A percentile compares a stretch with the other conserved stretches of the same genome.
Conservation (phyloP, 2,888 invertebrate genomes). For the Hirtodrosophila duncani region DNA sequence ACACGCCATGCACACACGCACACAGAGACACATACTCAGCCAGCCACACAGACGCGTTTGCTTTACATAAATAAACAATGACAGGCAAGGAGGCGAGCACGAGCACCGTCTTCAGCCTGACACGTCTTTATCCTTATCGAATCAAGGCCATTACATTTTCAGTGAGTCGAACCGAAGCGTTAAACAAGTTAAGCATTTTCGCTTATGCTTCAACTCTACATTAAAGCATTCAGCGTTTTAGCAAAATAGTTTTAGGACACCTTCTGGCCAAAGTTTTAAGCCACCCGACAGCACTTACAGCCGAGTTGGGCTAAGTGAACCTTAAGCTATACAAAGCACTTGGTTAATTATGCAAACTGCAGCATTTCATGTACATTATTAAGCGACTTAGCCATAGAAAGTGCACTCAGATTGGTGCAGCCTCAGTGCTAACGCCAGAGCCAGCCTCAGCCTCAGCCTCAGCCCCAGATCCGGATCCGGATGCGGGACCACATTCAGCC, state of each 20-base stretch:
- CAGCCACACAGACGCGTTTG: slow-evolving; percentile 3
- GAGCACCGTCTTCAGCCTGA: slow-evolving; percentile 22
- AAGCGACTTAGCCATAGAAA: slow-evolving; percentile 23
- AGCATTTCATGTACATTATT: slow-evolving; percentile 37
- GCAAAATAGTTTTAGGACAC: slow-evolving; percentile 16
- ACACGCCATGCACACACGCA: slow-evolving; percentile 47
- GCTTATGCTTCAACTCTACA: no score
- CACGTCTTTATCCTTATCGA: slow-evolving; percentile 56
- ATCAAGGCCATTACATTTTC: slow-evolving; percentile 47
- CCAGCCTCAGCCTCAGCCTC: neutral
- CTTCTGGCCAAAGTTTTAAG: slow-evolving; percentile 1
- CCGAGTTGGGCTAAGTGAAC: slow-evolving; percentile 1
- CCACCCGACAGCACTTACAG: neutral
- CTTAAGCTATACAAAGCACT: slow-evolving; percentile 14
- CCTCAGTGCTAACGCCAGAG: neutral
- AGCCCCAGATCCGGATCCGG: neutral
- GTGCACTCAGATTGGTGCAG: slow-evolving; percentile 15
- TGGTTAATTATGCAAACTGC: slow-evolving; percentile 48
- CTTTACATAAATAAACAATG: slow-evolving; percentile 56
- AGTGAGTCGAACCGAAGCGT: slow-evolving; percentile 52
- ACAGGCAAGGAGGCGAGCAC: slow-evolving; percentile 20
- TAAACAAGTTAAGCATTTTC: slow-evolving; percentile 42
- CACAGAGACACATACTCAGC: slow-evolving; percentile 2
- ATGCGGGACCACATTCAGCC: neutral
- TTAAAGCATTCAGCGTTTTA: slow-evolving; percentile 17